Base-by-base conservation (phyloP, 2,888 invertebrate genomes). In the Aphidoletes aphidimyza region DNA sequence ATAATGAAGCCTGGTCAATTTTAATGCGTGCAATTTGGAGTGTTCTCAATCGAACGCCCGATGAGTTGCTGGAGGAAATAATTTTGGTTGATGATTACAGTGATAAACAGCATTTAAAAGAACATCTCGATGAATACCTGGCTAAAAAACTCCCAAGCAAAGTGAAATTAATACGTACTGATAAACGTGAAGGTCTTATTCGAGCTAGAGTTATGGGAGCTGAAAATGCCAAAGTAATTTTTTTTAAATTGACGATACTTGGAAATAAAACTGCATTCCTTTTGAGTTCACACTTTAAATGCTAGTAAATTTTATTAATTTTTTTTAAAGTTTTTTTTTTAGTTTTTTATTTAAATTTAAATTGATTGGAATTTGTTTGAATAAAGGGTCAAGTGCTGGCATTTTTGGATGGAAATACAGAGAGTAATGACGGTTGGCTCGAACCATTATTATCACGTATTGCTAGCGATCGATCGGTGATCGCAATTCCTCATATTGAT, bases 391-490 rank as follows among this genome's bases (percentile, higher is more conserved):
- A 47, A 26, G 83, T 47, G 14, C 6, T 83, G 8, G 47, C 26
- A 0, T 83, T 83, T 11, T 14, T 83, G 22, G 83, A 83, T 26
- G 83, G 22, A 34, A 42, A 83, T 47, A 83, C 47, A 19, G 83
- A 83, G 26, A 30, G 47, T 26, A 83, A 42, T 47, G 83, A 83
- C 11, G 83, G 83, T 11, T 83, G 83, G 83, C 2, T 83, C 17
- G 45, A 37, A 17, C 83, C 83, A 2, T 47, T 83, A 26, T 37
- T 83, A 30, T 42, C 83, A 30, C 83, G 83, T 45, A 83, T 83
- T 34, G 83, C 83, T 22, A 45, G 26, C 26, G 83, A 83, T 83
- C 83, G 83, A 19, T 83, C 83, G 1, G 83, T 83, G 1, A 47
- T 83, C 2, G 83, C 83, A 17, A 30, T 83, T 42, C 83, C 83